Percentiles rank a stretch among this genome's conserved stretches.
phyloP scores from a whole-genome alignment of 2,113 vertebrate species.

The Gila orcuttii region DNA sequence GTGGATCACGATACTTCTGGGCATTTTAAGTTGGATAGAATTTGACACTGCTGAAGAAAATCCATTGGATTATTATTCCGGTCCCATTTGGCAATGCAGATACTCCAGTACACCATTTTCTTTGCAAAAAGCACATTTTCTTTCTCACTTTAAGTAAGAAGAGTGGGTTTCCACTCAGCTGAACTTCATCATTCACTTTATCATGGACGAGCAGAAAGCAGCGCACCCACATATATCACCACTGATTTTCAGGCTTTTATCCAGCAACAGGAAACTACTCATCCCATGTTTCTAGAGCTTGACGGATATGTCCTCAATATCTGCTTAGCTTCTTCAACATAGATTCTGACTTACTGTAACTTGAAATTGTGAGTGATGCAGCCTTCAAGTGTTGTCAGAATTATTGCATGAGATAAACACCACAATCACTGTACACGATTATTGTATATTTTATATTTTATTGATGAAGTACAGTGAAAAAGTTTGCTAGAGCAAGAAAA shows the following conservation, averaged over 20 bases:
- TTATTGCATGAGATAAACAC: too few relatives aligned
- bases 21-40: conserved; percentile 20
- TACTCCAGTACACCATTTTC: background rate
- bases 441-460: background rate
- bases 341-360: background rate
- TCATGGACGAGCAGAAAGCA: background rate
- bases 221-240: background rate
- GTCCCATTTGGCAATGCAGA: background rate
- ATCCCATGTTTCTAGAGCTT: background rate
- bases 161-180: background rate
- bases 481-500: background rate
- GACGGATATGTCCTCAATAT: background rate
- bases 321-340: background rate
- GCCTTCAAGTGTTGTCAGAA: background rate
- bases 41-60: background rate
- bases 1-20: background rate
- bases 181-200: conserved; percentile 12
- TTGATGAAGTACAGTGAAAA: background rate
- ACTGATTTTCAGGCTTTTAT: background rate
- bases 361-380: background rate
- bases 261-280: background rate
- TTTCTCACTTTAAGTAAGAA: background rate
- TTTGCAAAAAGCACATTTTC: background rate
- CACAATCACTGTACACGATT: too few relatives aligned
- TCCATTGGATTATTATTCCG: conserved; percentile 9